These are phyloP conservation scores for Acestrorhynchus altus DNA, from an alignment of 2,797 vertebrate species.

Conservation along the genomic window DNA sequence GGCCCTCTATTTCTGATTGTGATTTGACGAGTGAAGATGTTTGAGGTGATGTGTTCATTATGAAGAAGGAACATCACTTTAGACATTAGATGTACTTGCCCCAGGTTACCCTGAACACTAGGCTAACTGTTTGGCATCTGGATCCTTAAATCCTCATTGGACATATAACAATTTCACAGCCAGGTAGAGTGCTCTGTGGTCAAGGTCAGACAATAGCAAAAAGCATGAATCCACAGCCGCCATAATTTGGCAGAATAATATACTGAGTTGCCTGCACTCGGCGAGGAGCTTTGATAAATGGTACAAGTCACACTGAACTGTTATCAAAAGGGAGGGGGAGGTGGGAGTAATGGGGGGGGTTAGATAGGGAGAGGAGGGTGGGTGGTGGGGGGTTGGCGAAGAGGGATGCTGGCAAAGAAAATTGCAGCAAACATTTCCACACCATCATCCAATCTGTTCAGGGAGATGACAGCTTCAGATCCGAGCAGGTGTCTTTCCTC, in stretches of 20 bases:
- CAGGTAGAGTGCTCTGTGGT: conserved; percentile 14
- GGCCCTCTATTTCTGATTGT: background rate
- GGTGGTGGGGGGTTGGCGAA: background rate
- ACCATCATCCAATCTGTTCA: conserved; percentile 68
- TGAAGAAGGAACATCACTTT: background rate
- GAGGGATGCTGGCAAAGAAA: conserved; percentile 66
- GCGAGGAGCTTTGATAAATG: conserved; percentile 81
- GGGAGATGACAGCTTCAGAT: conserved; percentile 66
- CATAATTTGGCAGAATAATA: conserved; percentile 80
- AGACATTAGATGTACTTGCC: background rate
- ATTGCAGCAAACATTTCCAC: conserved; percentile 66
- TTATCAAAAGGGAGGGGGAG: conserved; percentile 72
- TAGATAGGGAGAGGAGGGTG: conserved; percentile 21
- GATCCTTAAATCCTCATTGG: conserved; percentile 13
- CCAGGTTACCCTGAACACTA: conserved; percentile 1
- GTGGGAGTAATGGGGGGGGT: background rate
- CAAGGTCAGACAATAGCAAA: conserved; percentile 63
- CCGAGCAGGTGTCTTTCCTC: conserved; percentile 59
- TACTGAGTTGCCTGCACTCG: conserved; percentile 75
- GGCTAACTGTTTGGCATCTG: background rate
- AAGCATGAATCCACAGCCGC: conserved; percentile 71
- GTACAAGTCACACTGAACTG: conserved; percentile 77
- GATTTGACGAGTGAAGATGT: background rate
- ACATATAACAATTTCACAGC: conserved; percentile 48
- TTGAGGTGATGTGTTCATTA: background rate